Base-by-base conservation (phyloP, 2,113 vertebrate species). In the Pelecanoides urinatrix region DNA sequence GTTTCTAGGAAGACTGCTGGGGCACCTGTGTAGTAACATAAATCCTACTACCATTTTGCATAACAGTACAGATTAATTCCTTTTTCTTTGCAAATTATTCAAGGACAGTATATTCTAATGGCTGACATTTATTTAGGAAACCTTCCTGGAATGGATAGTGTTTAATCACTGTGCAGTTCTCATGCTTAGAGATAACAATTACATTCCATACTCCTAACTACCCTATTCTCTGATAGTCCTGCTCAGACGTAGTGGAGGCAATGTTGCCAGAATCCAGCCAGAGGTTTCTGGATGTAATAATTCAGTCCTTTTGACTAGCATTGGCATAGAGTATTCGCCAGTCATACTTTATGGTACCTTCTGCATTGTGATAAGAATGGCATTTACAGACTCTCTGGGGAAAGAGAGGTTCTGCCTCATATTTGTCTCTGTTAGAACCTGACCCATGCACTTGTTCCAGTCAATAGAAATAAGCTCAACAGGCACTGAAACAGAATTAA, bases 81-180 rank as follows among this genome's bases (percentile, higher is more conserved):
- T 81, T 91, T 90, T 77, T 47, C 70, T 90, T 52, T 81, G 40
- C 42, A 92, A 72, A 92, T 92, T 92, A 92, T 68, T 78, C 73
- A 52, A 89, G 76, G 50, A 72, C 50, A 56, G 65, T 81, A 73
- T 81, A 73, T 65, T 68, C 55, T 81, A 36, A 62, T 90, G 80
- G 92, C 75, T 96, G 92, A 86, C 82, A 89, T 76, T 91, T 95
- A 92, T 88, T 96, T 89, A 91, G 70, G 79, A 83, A 77, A 34
- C 49, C 79, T 70, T 91, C 40, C 72, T 70, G 72, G 77, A 79
- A 70, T 38, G 49, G 66, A 55, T 49, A 72, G 38, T 79, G 65
- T 40, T 87, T 91, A 94, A 94, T 92, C 61, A 72, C 78, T 61
- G 32, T 86, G 75, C 32, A 45, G n/a, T 85, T 88, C 36, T 76